Evolutionary conservation across 2,888 invertebrate genomes (phyloP).

Genomic region (Furcula furcula): DNA sequence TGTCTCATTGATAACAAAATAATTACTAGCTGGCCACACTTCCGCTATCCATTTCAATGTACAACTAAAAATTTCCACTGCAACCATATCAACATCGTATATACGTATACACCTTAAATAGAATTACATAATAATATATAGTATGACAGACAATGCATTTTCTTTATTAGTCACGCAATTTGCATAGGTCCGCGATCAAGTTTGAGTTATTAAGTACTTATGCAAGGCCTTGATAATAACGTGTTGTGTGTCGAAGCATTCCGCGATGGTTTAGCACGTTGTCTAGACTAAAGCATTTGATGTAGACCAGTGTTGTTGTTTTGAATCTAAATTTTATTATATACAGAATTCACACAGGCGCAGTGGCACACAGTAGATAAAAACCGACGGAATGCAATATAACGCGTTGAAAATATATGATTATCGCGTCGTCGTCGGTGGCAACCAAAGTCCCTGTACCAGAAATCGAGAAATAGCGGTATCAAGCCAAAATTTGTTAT

Average conservation of each 20-base stretch:
- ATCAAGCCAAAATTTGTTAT: constrained; percentile 25
- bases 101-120: constrained; percentile 5
- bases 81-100: background rate
- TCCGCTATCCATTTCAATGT: constrained; percentile 29
- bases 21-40: constrained; percentile 31
- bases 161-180: constrained; percentile 38
- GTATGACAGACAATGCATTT: constrained; percentile 17
- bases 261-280: constrained; percentile 25
- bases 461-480: constrained; percentile 32
- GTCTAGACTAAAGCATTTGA: constrained; percentile 20
- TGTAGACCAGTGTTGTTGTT: constrained; percentile 22
- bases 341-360: constrained; percentile 35
- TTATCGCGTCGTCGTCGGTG: constrained; percentile 54
- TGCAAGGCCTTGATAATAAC: constrained; percentile 32
- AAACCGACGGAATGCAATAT: constrained; percentile 56
- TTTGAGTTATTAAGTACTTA: constrained; percentile 22
- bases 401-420: constrained; percentile 62
- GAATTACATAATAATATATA: constrained; percentile 30
- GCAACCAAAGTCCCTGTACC: constrained; percentile 39
- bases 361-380: constrained; percentile 43
- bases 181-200: constrained; percentile 35
- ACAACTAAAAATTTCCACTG: background rate
- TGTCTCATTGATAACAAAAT: constrained; percentile 36
- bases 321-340: too few species aligned
- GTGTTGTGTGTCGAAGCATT: constrained; percentile 18